Percentiles rank a stretch among this genome's conserved stretches.
Evolutionary conservation across 2,888 invertebrate genomes (phyloP).

Genomic region (Eubasilissa splendida): DNA sequence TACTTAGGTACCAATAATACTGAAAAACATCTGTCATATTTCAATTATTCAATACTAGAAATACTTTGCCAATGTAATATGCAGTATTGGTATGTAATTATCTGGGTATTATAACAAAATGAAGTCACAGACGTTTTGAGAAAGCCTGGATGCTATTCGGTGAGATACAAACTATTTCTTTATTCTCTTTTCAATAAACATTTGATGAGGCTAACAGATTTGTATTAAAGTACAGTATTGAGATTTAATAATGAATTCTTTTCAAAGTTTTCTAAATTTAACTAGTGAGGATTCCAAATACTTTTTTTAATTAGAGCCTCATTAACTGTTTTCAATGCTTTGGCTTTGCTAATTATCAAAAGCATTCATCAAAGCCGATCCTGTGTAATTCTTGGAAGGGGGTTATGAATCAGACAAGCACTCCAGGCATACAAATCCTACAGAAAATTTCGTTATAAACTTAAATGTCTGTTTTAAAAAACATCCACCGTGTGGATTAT

Average conservation of each 20-base stretch:
- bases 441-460: slow-evolving; percentile 39
- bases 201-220: slow-evolving; percentile 33
- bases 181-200: slow-evolving; percentile 39
- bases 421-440: slow-evolving; percentile 53
- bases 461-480: background rate
- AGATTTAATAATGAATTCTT: too few relatives aligned
- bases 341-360: slow-evolving; percentile 36
- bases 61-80: background rate
- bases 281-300: too few relatives aligned
- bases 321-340: slow-evolving; percentile 34
- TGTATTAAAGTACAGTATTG: too few relatives aligned
- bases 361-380: slow-evolving; percentile 13
- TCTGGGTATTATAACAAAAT: background rate
- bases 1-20: too few relatives aligned
- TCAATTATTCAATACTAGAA: background rate
- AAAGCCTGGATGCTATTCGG: slow-evolving; percentile 14
- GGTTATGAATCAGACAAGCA: slow-evolving; percentile 50
- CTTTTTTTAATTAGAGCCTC: background rate
- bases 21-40: background rate
- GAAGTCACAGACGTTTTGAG: slow-evolving; percentile 9
- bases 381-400: slow-evolving; percentile 23
- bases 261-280: too few relatives aligned
- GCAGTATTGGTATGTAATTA: background rate
- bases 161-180: slow-evolving; percentile 28
- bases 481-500: background rate